These are phyloP conservation scores for Dermochelys coriacea DNA, from an alignment of 2,797 vertebrate genomes.

Conservation along the genomic window DNA sequence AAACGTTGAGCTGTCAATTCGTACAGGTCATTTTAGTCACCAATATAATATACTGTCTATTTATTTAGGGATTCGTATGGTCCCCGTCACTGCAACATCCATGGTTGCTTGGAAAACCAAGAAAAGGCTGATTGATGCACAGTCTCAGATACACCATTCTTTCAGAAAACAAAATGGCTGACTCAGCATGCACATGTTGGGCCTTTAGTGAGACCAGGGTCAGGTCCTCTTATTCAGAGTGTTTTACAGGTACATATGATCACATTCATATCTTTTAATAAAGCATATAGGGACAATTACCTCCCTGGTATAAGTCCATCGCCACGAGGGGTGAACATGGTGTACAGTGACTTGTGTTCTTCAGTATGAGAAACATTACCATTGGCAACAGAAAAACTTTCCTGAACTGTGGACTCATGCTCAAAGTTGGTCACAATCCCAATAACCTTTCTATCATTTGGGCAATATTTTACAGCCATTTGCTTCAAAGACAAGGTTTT, in stretches of 20 bases:
- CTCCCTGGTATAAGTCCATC: not conserved
- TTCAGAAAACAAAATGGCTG: rapidly evolving
- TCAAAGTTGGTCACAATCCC: not conserved
- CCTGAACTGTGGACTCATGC: not conserved
- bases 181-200: not conserved
- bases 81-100: rapidly evolving
- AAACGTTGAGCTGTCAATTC: not conserved
- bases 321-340: too few species aligned
- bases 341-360: not conserved
- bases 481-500: too few species aligned
- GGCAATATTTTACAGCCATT: not conserved
- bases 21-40: not conserved
- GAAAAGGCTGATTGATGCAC: not conserved
- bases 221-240: not conserved
- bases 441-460: not conserved
- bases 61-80: not conserved
- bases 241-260: not conserved
- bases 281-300: not conserved
- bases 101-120: not conserved
- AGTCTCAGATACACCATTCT: not conserved
- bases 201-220: not conserved
- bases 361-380: not conserved
- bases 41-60: not conserved
- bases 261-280: not conserved
- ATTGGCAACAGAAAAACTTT: not conserved